Percentiles rank a stretch among this genome's conserved stretches.
Conservation (phyloP, 1,140 invertebrate genomes). For the Protaetia brevitarsis region DNA sequence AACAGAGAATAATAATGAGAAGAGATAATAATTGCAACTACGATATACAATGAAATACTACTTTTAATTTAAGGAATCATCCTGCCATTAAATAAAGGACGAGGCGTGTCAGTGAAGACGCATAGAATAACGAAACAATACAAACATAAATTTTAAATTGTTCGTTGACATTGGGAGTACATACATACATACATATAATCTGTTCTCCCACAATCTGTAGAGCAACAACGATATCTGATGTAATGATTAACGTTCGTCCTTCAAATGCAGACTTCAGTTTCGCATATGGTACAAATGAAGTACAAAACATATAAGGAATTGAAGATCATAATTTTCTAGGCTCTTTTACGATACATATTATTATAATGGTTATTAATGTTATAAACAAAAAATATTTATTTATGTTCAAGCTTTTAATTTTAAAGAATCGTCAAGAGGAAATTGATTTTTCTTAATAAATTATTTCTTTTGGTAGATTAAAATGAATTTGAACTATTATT, state of each 20-base stretch:
- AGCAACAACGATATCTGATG: not conserved
- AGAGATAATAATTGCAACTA: too few relatives aligned
- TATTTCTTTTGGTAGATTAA: too few relatives aligned
- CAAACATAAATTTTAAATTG: not conserved
- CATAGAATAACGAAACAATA: not conserved
- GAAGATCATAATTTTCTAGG: too few relatives aligned
- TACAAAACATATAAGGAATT: not conserved
- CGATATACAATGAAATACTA: not conserved
- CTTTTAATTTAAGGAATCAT: not conserved
- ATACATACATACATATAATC: not conserved
- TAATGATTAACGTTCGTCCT: constrained; percentile 6
- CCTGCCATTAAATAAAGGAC: not conserved
- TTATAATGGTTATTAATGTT: too few relatives aligned
- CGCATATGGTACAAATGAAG: not conserved
- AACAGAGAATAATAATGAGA: too few relatives aligned
- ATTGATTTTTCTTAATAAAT: too few relatives aligned
- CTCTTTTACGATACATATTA: too few relatives aligned
- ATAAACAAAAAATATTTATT: too few relatives aligned
- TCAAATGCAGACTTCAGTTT: not conserved
- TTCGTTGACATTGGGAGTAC: not conserved
- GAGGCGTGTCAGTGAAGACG: not conserved
- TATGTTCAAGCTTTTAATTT: too few relatives aligned
- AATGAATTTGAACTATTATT: too few relatives aligned
- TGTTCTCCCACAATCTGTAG: not conserved
- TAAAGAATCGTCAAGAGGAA: too few relatives aligned